Evolutionary conservation across 2,113 vertebrate species (phyloP), one percentile per base, ranked within the genome.

Genomic region (Bombycilla garrulus): DNA sequence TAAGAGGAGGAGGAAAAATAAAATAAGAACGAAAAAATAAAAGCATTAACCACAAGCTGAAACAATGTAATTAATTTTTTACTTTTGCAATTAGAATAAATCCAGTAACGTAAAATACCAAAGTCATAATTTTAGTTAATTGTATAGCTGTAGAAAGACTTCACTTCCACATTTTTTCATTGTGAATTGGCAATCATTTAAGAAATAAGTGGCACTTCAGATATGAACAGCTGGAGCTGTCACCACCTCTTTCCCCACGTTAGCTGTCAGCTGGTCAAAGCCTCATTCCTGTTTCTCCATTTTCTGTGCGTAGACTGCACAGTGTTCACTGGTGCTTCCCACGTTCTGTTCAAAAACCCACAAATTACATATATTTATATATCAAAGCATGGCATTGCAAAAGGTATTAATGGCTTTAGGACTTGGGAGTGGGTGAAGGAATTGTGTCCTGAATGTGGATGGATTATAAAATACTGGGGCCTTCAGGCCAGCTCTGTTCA

Each of bases 11-110:
- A 83, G 20, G 24, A 24, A 50, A 86, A 85, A 83, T 62, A 38
- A 12, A 72, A 15, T 40, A 61, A 35, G 5, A 73, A 25, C 38
- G 33, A 44, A 81, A 82, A 91, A 78, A 48, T 15, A 51, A 80
- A 86, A 90, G 21, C 62, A 53, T 65, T 77, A 83, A 80, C 48
- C 28, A 47, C 38, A 56, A 78, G 38, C 65, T 90, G 33, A 64
- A 96, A 79, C 14, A 38, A 45, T 35, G 19, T 50, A 70, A 87
- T 87, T 87, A 90, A 81, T 88, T 88, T 44, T 44, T 84, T 91
- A 81, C 18, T 81, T 81, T 72, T 57, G 56, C 25, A 48, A 61
- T 93, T 90, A 95, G 24, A 36, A 60, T 60, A 64, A 94, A 87
- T 56, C 45, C 35, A 53, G 15, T 80, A 65, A 65, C 22, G 18